Evolutionary conservation across 2,888 invertebrate species (phyloP).

Genomic region (Acanthosepion pharaonis): DNA sequence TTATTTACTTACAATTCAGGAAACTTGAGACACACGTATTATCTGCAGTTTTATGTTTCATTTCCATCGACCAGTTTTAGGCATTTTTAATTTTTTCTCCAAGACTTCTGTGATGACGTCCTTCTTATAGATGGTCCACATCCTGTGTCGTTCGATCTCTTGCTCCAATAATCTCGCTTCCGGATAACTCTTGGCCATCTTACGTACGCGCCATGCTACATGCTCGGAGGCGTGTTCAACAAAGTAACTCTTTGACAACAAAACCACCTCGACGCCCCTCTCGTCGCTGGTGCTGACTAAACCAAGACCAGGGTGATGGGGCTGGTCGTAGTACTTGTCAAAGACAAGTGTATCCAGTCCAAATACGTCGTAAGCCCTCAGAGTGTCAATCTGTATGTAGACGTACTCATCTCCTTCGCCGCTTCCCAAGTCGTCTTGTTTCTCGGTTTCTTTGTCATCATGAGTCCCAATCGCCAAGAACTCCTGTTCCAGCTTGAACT

Average conservation of each 20-base stretch:
- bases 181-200: neutral
- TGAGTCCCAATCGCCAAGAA: too few relatives aligned
- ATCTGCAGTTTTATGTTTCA: too few relatives aligned
- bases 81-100: too few relatives aligned
- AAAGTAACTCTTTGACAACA: slow-evolving; percentile 2
- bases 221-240: neutral
- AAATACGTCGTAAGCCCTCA: neutral
- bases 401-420: neutral
- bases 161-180: neutral
- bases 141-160: neutral
- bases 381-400: neutral
- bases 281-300: neutral
- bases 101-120: too few relatives aligned
- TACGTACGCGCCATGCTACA: neutral
- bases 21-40: too few relatives aligned
- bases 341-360: neutral
- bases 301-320: neutral
- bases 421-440: neutral
- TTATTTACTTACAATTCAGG: too few relatives aligned
- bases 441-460: neutral
- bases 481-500: neutral
- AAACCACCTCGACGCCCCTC: neutral
- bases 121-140: neutral
- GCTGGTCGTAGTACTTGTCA: neutral
- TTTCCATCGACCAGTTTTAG: too few relatives aligned